Percentiles rank a stretch among this genome's conserved stretches.
Conservation (phyloP, 35 echinoderm and acorn worm genomes). For the Patiria miniata region DNA sequence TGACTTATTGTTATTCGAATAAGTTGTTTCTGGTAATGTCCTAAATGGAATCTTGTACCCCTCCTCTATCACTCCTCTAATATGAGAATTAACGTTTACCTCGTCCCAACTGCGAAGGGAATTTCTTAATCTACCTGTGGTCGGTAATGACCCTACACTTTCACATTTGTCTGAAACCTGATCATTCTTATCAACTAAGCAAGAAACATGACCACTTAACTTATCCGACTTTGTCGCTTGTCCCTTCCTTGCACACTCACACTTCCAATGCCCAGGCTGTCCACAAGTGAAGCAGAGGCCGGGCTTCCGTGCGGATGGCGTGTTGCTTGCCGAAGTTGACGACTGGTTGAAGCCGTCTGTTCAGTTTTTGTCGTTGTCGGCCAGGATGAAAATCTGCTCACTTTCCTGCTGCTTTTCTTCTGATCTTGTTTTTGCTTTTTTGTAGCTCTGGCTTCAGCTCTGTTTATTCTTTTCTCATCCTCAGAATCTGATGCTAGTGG, state of each 20-base stretch:
- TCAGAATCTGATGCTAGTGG: not conserved
- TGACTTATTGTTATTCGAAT: not conserved
- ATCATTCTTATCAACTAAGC: no score
- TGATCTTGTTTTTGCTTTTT: not conserved
- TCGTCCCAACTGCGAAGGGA: not conserved
- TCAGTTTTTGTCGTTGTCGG: not conserved
- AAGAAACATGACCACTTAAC: not conserved
- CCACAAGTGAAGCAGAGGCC: not conserved
- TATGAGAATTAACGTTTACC: not conserved
- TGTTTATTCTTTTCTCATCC: not conserved
- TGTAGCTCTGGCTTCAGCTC: not conserved
- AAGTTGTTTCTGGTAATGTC: not conserved
- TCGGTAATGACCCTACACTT: no score
- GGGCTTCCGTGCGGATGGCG: not conserved
- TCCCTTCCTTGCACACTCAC: not conserved
- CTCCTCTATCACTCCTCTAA: not conserved
- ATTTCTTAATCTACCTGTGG: not conserved
- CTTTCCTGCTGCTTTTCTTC: not conserved
- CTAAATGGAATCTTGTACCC: not conserved
- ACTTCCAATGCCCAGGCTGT: slow-evolving; percentile 18
- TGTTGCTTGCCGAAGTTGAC: not conserved
- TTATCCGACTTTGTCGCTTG: not conserved
- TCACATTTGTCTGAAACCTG: no score
- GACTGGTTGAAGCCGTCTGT: not conserved
- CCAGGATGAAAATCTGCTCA: not conserved